Evolutionary conservation across 1,140 invertebrate genomes (phyloP), one percentile per base, ranked within the genome.

Genomic region (Microplitis demolitor): DNA sequence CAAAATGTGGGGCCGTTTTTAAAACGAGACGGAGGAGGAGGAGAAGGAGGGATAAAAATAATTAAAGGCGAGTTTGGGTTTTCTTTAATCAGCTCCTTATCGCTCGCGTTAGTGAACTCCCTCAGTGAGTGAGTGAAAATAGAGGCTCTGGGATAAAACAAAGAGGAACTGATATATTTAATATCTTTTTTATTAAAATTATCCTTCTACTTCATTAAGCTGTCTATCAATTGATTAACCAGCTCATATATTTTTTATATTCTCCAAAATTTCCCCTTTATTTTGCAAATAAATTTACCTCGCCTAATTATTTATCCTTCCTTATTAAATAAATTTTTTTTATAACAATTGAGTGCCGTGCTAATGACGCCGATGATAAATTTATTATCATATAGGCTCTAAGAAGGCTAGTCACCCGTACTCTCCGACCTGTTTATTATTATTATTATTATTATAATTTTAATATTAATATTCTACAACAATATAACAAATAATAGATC

Each of bases 371-470:
- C 71, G 77, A 75, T 76, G 76, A 74, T 75, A 66, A 80, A 79
- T 81, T 81, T 80, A 79, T 82, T 78, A 79, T 76, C 77, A 74
- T 78, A 71, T 74, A 75, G 75, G 78, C 77, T 53, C 63, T 82
- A 82, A 79, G 74, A 82, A 83, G 81, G 79, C 83, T 86, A 85
- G 84, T 81, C 85, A 86, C 84, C 84, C 84, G 84, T 86, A 86
- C 82, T 85, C 78, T 86, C 84, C 84, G 83, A 86, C 82, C 82
- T 85, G 83, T 62, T 69, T 63, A 24, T 24, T 24, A 24, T 24
- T 24, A 24, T 24, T 24, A 24, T 24, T 24, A 24, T 24, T 35
- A 60, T 62, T 69, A 63, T 56, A n/a, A n/a, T 61, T 54, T 16
- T 67, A 73, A 64, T 50, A 50, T 24, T 24, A 24, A 24, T 24